These are phyloP conservation scores for Rhamnusium bicolor DNA, from an alignment of 2,888 invertebrate species.

Conservation along the genomic window DNA sequence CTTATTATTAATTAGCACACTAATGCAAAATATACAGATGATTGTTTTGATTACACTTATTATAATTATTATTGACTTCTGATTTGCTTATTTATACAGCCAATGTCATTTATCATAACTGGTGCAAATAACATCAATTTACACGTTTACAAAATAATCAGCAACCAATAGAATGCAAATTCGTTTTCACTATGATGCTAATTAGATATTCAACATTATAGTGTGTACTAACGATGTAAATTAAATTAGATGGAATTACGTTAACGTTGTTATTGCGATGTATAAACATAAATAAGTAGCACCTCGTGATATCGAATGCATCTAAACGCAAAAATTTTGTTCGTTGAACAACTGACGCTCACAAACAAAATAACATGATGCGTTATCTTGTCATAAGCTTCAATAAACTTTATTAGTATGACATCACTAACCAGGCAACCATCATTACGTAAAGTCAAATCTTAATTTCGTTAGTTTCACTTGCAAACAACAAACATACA, in stretches of 20 bases:
- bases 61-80: slow-evolving; percentile 19
- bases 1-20: neutral
- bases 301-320: neutral
- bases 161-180: slow-evolving; percentile 10
- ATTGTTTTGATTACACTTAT: slow-evolving; percentile 12
- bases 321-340: neutral
- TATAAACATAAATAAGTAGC: neutral
- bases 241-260: slow-evolving; percentile 8
- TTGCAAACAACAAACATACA: too few relatives aligned
- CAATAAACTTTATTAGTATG: too few relatives aligned
- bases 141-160: slow-evolving; percentile 24
- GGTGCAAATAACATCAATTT: slow-evolving; percentile 2
- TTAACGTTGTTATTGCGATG: neutral
- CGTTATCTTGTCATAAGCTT: too few relatives aligned
- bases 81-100: slow-evolving; percentile 10
- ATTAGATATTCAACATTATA: slow-evolving; percentile 12
- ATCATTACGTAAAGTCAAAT: too few relatives aligned
- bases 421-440: too few relatives aligned
- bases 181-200: slow-evolving; percentile 16
- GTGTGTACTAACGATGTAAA: slow-evolving; percentile 1
- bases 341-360: neutral
- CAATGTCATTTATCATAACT: slow-evolving; percentile 27
- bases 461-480: too few relatives aligned
- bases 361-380: neutral
- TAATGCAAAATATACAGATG: neutral